phyloP scores from a whole-genome alignment of 2,113 vertebrate genomes.

The Galemys pyrenaicus region DNA sequence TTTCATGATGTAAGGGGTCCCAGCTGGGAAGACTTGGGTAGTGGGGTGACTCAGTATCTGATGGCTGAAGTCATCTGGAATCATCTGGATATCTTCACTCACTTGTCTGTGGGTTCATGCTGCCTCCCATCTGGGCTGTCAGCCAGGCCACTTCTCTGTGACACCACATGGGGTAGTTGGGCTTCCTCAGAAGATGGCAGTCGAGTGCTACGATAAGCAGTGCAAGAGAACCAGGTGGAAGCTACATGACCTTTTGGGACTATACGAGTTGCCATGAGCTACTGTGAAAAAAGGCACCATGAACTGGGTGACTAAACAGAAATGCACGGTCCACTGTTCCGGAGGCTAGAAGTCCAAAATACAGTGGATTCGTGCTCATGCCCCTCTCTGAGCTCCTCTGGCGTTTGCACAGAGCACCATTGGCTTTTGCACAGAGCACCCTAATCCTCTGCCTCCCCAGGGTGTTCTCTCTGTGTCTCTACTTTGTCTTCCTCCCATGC shows the following conservation, averaged over 20 bases:
- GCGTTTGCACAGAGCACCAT: no score
- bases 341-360: neutral
- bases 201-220: neutral
- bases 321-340: neutral
- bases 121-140: neutral
- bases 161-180: neutral
- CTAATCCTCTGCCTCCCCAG: neutral
- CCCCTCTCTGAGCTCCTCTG: neutral
- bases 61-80: neutral
- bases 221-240: neutral
- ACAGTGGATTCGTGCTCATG: neutral
- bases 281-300: neutral
- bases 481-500: neutral
- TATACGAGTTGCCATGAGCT: no score
- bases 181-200: neutral
- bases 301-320: neutral
- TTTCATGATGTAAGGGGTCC: neutral
- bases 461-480: neutral
- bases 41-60: neutral
- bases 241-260: neutral
- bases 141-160: neutral
- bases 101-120: neutral
- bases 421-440: neutral
- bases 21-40: neutral
- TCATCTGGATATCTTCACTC: neutral